Evolutionary conservation across 2,888 invertebrate genomes (phyloP).

Genomic region (Bedellia somnulentella): DNA sequence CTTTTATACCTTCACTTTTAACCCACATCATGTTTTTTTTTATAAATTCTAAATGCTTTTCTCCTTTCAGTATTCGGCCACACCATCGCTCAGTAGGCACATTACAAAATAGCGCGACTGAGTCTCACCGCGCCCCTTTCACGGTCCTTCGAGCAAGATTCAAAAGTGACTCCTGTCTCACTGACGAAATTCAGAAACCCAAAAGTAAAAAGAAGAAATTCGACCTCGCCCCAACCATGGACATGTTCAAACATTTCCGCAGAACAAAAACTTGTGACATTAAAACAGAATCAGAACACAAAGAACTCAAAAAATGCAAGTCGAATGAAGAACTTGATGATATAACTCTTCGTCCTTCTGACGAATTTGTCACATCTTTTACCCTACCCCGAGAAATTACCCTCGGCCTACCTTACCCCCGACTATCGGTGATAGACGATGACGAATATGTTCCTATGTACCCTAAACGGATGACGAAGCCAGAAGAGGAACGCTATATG

Average conservation of each 20-base stretch:
- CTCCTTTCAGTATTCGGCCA: too few relatives aligned
- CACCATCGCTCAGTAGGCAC: too few relatives aligned
- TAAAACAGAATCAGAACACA: too few relatives aligned
- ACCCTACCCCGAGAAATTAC: too few relatives aligned
- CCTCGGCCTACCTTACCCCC: too few relatives aligned
- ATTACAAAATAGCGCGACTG: conserved; percentile 54
- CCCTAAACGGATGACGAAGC: conserved; percentile 26
- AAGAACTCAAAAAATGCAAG: conserved; percentile 44
- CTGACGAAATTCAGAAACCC: conserved; percentile 37
- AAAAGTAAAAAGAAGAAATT: conserved; percentile 51
- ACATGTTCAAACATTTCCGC: conserved; percentile 49
- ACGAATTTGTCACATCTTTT: too few relatives aligned
- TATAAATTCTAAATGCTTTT: too few relatives aligned
- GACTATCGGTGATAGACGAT: too few relatives aligned
- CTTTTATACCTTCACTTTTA: too few relatives aligned
- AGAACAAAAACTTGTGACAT: too few relatives aligned
- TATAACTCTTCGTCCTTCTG: too few relatives aligned
- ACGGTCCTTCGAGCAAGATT: conserved; percentile 44
- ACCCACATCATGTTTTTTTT: too few relatives aligned
- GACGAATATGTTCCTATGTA: conserved; percentile 48
- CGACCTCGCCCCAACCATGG: conserved; percentile 47
- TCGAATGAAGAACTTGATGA: conserved; percentile 40
- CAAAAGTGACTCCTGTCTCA: conserved; percentile 48
- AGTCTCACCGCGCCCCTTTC: conserved; percentile 30
- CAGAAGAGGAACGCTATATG: conserved; percentile 39